Evolutionary conservation across 53 echinoderm and acorn worm species (phyloP), one percentile per base, ranked within the genome.

Genomic region (Apostichopus leukothele): DNA sequence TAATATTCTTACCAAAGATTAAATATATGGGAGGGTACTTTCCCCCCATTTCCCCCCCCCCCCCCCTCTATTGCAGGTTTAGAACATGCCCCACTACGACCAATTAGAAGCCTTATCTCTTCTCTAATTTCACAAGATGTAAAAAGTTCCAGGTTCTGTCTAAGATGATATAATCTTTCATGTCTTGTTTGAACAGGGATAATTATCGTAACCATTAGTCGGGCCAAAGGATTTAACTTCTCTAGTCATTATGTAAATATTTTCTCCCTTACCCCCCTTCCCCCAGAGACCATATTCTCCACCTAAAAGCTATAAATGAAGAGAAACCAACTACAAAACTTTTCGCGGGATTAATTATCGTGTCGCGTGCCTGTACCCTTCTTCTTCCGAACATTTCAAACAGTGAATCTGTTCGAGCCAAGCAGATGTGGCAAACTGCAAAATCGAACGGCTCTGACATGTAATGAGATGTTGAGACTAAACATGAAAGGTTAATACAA

Each of bases 401-500:
- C 10, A 57, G 7, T 57, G 57, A 57, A 57, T 57, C 57, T 57
- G 10, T 10, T 57, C 8, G 10, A 57, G 57, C 7, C 71, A 39
- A 3, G 71, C 71, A 71, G 71, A 71, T 71, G 71, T 71, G 16
- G 20, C n/a, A 71, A 71, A 19, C 71, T 71, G 20, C 71, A 71
- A 71, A 16, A 19, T 21, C 71, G 0, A 19, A 71, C 1, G 71
- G 71, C 14, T 71, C 71, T 19, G 71, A 71, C 71, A 71, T 18
- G 18, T 18, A 52, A 19, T 52, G 79, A 79, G 53, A 71, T 14
- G 54, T 16, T 79, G 79, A 79, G 53, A 81, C 59, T 81, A 59
- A 81, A 53, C 81, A 81, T 81, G 81, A 81, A 54, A 59, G 20
- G 81, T 57, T 54, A 54, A 16, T 39, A 39, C 39, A 22, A 77